Percentiles rank a stretch among this genome's conserved stretches.
Conservation (phyloP, 2,797 vertebrate species). For the Liasis olivaceus region DNA sequence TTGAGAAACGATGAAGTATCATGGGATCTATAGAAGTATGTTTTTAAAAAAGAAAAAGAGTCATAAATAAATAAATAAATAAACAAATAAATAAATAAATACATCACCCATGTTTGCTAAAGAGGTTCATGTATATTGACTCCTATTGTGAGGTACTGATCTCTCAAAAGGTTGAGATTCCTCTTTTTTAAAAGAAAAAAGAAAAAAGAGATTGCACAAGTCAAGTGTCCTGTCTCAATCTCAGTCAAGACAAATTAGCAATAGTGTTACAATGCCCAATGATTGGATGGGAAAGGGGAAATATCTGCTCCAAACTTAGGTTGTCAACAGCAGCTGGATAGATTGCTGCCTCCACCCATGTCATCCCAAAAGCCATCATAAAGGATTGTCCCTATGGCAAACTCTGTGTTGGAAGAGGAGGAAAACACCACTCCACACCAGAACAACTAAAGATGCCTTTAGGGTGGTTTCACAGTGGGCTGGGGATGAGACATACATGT, state of each 20-base stretch:
- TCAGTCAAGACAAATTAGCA: not conserved
- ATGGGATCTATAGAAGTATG: not conserved
- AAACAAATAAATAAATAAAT: too few relatives aligned
- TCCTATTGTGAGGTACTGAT: too few relatives aligned
- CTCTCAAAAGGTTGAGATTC: too few relatives aligned
- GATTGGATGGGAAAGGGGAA: not conserved
- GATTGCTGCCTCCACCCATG: not conserved
- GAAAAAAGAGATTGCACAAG: not conserved
- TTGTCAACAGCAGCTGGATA: too few relatives aligned
- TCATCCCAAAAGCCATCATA: not conserved
- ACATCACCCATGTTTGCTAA: too few relatives aligned
- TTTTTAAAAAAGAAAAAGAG: not conserved
- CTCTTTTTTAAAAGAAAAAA: not conserved
- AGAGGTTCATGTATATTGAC: too few relatives aligned
- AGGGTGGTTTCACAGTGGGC: not conserved
- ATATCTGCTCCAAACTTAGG: not conserved
- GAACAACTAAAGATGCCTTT: not conserved
- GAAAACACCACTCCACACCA: too few relatives aligned
- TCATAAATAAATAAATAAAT: too few relatives aligned
- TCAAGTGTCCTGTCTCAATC: not conserved
- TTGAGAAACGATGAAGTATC: not conserved
- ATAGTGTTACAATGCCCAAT: not conserved
- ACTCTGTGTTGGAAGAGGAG: not conserved
- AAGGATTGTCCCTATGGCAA: not conserved
- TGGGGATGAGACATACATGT: not conserved